Evolutionary conservation across 2,113 vertebrate genomes (phyloP).

Genomic region (Egretta garzetta): DNA sequence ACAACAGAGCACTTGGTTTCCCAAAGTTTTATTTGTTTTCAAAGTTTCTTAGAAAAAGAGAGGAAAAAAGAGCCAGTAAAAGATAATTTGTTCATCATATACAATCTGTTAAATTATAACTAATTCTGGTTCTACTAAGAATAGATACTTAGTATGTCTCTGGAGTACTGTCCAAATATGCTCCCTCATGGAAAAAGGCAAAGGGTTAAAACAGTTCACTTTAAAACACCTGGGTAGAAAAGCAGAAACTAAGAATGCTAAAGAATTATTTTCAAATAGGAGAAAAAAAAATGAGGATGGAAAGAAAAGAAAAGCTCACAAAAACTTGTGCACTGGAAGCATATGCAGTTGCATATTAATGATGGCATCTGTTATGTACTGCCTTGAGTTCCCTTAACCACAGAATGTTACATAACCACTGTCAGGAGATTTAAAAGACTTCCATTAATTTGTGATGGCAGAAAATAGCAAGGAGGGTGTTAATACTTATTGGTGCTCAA

Average conservation of each 20-base stretch:
- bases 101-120: not conserved
- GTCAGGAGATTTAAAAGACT: slow-evolving; percentile 74
- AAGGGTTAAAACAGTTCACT: not conserved
- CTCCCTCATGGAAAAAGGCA: not conserved
- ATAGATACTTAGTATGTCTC: not conserved
- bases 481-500: slow-evolving; percentile 64
- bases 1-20: not conserved
- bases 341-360: slow-evolving; percentile 78
- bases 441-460: slow-evolving; percentile 74
- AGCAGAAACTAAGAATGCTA: not conserved
- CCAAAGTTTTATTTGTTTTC: not conserved
- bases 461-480: slow-evolving; percentile 75
- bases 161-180: not conserved
- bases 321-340: slow-evolving; percentile 57
- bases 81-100: not conserved
- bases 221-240: not conserved
- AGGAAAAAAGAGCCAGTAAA: not conserved
- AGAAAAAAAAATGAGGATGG: not conserved
- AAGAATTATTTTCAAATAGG: not conserved
- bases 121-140: not conserved
- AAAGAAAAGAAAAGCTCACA: not conserved
- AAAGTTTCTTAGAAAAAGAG: not conserved
- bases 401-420: slow-evolving; percentile 69
- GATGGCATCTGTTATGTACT: slow-evolving; percentile 74
- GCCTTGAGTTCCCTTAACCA: slow-evolving; percentile 64